phyloP scores from a whole-genome alignment of 2,113 vertebrate genomes.

The Ceuthmochares aereus region DNA sequence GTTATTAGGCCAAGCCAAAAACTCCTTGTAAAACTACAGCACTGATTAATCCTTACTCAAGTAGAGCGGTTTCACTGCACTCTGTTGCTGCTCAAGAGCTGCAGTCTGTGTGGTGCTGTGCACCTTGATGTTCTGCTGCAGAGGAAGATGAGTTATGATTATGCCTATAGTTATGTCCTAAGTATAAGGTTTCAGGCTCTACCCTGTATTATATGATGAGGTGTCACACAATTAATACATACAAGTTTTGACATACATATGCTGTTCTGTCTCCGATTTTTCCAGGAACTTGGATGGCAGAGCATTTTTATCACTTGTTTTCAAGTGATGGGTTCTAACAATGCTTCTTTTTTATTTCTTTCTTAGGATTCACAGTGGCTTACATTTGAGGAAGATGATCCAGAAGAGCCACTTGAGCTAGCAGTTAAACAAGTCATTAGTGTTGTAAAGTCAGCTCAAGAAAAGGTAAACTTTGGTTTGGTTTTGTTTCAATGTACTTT shows the following conservation, averaged over 20 bases:
- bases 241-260: neutral
- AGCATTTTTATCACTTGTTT: neutral
- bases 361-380: slow-evolving; percentile 81
- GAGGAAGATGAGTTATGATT: neutral
- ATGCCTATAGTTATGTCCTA: neutral
- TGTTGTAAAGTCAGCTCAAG: slow-evolving; percentile 76
- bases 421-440: slow-evolving; percentile 79
- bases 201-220: neutral
- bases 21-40: neutral
- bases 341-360: neutral
- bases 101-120: neutral
- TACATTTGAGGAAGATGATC: slow-evolving; percentile 83
- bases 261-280: neutral
- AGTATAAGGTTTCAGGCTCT: slow-evolving; percentile 18
- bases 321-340: neutral
- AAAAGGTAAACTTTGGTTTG: slow-evolving; percentile 83
- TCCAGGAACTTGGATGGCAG: neutral
- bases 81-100: neutral
- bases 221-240: neutral
- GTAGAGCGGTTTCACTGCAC: neutral
- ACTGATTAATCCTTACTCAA: neutral
- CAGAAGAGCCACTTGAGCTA: slow-evolving; percentile 81
- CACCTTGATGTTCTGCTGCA: neutral
- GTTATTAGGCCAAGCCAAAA: neutral
- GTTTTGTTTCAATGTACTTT: neutral